Evolutionary conservation across 2,888 invertebrate genomes (phyloP), one percentile per base, ranked within the genome.

Genomic region (Eupithecia tripunctaria): DNA sequence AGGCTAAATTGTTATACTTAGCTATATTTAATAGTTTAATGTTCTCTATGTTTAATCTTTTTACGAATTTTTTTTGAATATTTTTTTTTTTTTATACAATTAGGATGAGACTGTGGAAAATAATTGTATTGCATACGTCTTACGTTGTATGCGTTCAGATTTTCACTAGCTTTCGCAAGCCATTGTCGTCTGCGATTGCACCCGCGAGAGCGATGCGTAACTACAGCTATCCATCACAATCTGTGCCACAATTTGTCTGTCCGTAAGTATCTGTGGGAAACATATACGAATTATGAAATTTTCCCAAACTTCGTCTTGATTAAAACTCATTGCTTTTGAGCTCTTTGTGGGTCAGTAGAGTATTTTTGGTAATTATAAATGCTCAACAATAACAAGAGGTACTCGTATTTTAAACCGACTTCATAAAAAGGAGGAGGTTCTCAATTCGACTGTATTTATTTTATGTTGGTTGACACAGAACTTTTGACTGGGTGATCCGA

Each of bases 171-270:
- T 77, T 75, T 77, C 68, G 72, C 72, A 75, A 74, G 10, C 69
- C 64, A 71, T 75, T 75, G 75, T 75, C 72, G 71, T 75, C 70
- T 70, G 73, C 75, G 71, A 80, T 82, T 73, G 71, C 81, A 78
- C 79, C 80, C 80, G 68, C 70, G 73, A 73, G 74, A 76, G 77
- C 67, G 81, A 82, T 84, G 72, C 71, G 72, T 79, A 79, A 83
- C 82, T 78, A 68, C 72, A 68, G 74, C 77, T 68, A 81, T 84
- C 74, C 78, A 82, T 81, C 80, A 81, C 76, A 74, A 78, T 82
- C 77, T 70, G 74, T 73, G 71, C 67, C 68, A 36, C 51, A 71
- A 32, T 70, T 65, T 69, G 69, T 47, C 15, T n/a, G 65, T 70
- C 32, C 10, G 47, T 68, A 65, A 60, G 41, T 62, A 66, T 62